Evolutionary conservation across 2,797 vertebrate genomes (phyloP).

Genomic region (Sus cebifrons): DNA sequence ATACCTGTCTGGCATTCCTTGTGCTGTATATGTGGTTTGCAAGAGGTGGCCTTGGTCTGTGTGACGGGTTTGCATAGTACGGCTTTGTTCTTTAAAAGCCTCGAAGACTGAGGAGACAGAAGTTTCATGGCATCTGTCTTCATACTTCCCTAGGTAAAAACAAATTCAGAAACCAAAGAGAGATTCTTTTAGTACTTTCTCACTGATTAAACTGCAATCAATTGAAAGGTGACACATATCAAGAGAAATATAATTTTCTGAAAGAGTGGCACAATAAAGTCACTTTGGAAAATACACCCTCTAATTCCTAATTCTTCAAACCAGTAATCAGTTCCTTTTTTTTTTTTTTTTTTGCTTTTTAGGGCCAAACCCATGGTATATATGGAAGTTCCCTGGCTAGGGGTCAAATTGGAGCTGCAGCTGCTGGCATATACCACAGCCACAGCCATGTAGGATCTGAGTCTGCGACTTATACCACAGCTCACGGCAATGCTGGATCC

Average conservation of each 20-base stretch:
- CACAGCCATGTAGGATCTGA: too few relatives aligned
- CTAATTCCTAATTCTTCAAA: conserved; percentile 57
- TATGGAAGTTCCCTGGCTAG: too few relatives aligned
- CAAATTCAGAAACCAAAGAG: conserved; percentile 69
- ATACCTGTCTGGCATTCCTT: conserved; percentile 96
- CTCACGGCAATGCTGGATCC: too few relatives aligned
- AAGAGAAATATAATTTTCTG: conserved; percentile 64
- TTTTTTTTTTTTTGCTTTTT: too few relatives aligned
- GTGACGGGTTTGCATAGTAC: conserved; percentile 96
- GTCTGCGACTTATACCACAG: too few relatives aligned
- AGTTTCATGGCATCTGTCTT: conserved; percentile 92
- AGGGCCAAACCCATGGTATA: too few relatives aligned
- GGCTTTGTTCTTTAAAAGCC: conserved; percentile 97
- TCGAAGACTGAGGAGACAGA: conserved; percentile 91
- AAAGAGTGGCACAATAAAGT: conserved; percentile 53
- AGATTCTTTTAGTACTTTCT: conserved; percentile 60
- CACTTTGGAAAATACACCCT: conserved; percentile 20
- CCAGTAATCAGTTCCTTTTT: conserved; percentile 12
- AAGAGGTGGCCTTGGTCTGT: conserved; percentile 96
- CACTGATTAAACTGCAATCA: conserved; percentile 65
- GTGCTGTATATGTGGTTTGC: conserved; percentile 94
- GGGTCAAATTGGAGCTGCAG: too few relatives aligned
- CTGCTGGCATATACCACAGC: too few relatives aligned
- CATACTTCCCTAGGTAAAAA: conserved; percentile 91
- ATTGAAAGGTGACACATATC: conserved; percentile 30